Evolutionary conservation across 2,113 vertebrate species (phyloP), one percentile per base, ranked within the genome.

Genomic region (Pagrus major): DNA sequence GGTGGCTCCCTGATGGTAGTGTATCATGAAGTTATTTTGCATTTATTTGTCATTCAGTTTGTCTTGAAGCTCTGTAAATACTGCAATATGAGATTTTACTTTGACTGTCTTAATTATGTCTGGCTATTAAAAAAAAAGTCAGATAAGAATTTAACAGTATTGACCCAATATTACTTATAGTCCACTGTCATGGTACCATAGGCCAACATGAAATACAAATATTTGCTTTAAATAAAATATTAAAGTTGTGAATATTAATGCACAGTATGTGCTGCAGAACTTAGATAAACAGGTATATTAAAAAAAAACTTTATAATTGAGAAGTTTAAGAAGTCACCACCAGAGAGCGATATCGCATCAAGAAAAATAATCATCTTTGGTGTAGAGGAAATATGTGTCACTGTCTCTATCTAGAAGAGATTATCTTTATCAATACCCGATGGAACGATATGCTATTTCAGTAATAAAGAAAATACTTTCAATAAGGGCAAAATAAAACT

Each of bases 311-410:
- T 44, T 0, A 0, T 4, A 9, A 15, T 33, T 2, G 2, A 21
- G 14, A 46, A 8, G 42, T 81, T 78, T 25, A 37, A 11, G 0
- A 65, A 44, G 8, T 39, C 4, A 44, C 85, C 93, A 87, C 64
- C 51, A 87, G 92, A 78, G 83, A 37, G 89, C 83, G 58, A 16
- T 56, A 11, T 71, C 64, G 73, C 37, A 75, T 67, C 9, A 73
- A 44, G 3, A 29, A 70, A 60, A 23, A 29, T 2, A 29, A 46
- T 35, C 4, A 44, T n/a, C 25, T 27, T 61, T 21, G 16, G 6
- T 21, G 27, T 25, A 10, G 35, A 59, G 12, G 18, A 49, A 21
- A 52, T 12, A 55, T 35, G 29, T 2, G 31, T 12, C 27, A 5
- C 23, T 23, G 23, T 44, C 14, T 33, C 31, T n/a, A n/a, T 29